phyloP scores from a whole-genome alignment of 2,888 invertebrate genomes.

The Drosophila nigritarsus region DNA sequence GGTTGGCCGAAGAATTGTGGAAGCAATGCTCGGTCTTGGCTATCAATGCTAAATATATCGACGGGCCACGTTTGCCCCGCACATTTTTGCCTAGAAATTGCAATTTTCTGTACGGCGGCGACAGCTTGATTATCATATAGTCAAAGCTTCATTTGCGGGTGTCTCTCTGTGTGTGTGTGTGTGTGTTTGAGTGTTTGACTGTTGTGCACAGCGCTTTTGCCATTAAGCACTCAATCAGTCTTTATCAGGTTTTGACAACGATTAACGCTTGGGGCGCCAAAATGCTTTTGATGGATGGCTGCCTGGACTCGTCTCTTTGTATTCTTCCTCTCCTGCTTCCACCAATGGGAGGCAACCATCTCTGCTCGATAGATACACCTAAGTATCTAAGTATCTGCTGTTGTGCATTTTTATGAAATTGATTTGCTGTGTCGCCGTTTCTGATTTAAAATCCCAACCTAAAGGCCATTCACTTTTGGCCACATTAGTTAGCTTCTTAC shows the following conservation, averaged over 20 bases:
- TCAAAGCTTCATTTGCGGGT: constrained; percentile 25
- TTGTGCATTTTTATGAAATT: constrained; percentile 65
- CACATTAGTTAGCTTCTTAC: constrained; percentile 44
- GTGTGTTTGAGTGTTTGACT: constrained; percentile 14
- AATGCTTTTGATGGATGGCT: constrained; percentile 77
- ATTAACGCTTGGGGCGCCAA: constrained; percentile 76
- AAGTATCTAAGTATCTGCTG: constrained; percentile 28
- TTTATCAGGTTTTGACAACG: constrained; percentile 82
- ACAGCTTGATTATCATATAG: constrained; percentile 73
- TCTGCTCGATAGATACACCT: constrained; percentile 2
- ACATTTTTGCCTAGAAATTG: constrained; percentile 44
- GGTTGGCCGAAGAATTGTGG: not conserved
- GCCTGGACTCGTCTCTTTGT: constrained; percentile 52
- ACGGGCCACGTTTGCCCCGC: constrained; percentile 35
- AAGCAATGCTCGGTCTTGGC: not conserved
- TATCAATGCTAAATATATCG: constrained; percentile 22
- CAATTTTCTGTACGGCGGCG: constrained; percentile 36
- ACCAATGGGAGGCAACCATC: constrained; percentile 10
- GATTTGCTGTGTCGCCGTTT: constrained; percentile 58
- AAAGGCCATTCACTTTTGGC: constrained; percentile 14
- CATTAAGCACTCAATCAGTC: constrained; percentile 81
- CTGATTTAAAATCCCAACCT: constrained; percentile 31
- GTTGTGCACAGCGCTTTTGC: constrained; percentile 57
- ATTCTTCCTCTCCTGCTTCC: not conserved
- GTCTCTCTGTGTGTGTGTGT: not conserved